Conservation (phyloP, 2,113 vertebrate genomes). For the Calyptomena viridis region DNA sequence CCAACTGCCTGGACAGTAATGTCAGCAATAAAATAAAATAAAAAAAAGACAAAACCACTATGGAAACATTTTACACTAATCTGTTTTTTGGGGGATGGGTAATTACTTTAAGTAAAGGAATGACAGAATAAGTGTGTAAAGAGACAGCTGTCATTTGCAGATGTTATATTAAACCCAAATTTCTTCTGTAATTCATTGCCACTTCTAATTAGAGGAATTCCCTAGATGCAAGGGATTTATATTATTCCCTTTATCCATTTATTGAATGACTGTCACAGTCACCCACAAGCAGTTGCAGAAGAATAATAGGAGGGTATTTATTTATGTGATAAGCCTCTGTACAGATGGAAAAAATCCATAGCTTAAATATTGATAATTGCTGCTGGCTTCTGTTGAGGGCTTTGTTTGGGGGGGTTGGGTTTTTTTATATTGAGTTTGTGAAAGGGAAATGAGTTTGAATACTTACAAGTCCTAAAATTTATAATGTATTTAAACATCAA, state of each 20-base stretch:
- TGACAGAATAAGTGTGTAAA: slow-evolving; percentile 33
- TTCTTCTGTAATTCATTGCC: slow-evolving; percentile 70
- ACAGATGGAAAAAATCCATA: slow-evolving; percentile 64
- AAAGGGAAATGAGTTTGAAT: background rate
- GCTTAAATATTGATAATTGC: slow-evolving; percentile 57
- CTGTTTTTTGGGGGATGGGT: background rate
- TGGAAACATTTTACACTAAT: background rate
- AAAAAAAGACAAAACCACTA: background rate
- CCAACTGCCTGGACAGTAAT: background rate
- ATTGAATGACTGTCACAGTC: slow-evolving; percentile 73
- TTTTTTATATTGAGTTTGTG: background rate
- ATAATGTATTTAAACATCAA: background rate
- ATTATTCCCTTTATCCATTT: slow-evolving; percentile 70
- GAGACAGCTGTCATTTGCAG: slow-evolving; percentile 70
- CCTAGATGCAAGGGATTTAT: slow-evolving; percentile 66
- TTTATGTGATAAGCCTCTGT: slow-evolving; percentile 60
- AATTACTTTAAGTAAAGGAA: slow-evolving; percentile 66
- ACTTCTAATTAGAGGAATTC: slow-evolving; percentile 77
- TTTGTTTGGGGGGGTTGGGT: background rate
- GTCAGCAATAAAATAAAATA: background rate
- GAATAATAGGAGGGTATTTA: slow-evolving; percentile 71
- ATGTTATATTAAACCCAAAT: slow-evolving; percentile 72
- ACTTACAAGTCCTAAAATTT: background rate
- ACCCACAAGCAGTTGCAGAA: slow-evolving; percentile 65
- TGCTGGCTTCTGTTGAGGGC: slow-evolving; percentile 16